A percentile compares a stretch with the other conserved stretches of the same genome.
phyloP scores from a whole-genome alignment of 2,113 vertebrate genomes.

The Halichoeres trimaculatus region DNA sequence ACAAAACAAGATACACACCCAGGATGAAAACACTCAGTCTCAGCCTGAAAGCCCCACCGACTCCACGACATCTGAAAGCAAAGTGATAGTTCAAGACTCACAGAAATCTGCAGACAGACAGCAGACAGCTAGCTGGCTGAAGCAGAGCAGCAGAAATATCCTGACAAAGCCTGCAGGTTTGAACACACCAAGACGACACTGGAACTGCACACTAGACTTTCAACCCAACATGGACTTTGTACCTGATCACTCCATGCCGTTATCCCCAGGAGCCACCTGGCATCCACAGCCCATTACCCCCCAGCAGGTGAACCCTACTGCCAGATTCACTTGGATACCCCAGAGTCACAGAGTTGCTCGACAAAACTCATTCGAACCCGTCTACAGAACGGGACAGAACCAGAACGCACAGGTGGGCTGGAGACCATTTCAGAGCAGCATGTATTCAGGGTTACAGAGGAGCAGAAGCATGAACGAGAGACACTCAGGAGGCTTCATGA shows the following conservation, averaged over 20 bases:
- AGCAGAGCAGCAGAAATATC: slow-evolving; percentile 15
- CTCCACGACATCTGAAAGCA: not conserved
- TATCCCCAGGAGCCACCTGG: not conserved
- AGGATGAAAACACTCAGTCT: not conserved
- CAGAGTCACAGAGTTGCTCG: slow-evolving; percentile 13
- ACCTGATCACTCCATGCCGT: slow-evolving; percentile 3
- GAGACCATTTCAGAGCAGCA: slow-evolving; percentile 13
- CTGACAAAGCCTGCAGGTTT: not conserved
- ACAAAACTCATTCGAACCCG: slow-evolving; percentile 36
- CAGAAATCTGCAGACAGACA: not conserved
- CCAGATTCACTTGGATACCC: slow-evolving; percentile 42
- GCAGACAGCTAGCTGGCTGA: not conserved
- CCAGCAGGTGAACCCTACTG: slow-evolving; percentile 27
- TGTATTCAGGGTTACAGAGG: slow-evolving; percentile 5
- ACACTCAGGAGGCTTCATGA: slow-evolving; percentile 5
- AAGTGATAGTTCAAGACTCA: not conserved
- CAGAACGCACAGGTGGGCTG: slow-evolving; percentile 1
- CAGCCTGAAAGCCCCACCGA: not conserved
- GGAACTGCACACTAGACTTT: not conserved
- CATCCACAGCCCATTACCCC: not conserved
- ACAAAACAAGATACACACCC: slow-evolving; percentile 13
- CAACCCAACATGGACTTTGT: slow-evolving; percentile 19
- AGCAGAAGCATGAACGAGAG: slow-evolving; percentile 52
- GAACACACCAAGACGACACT: slow-evolving; percentile 18
- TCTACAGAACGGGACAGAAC: slow-evolving; percentile 7